Conservation (phyloP, 2,797 vertebrate species). For the Semotilus atromaculatus region DNA sequence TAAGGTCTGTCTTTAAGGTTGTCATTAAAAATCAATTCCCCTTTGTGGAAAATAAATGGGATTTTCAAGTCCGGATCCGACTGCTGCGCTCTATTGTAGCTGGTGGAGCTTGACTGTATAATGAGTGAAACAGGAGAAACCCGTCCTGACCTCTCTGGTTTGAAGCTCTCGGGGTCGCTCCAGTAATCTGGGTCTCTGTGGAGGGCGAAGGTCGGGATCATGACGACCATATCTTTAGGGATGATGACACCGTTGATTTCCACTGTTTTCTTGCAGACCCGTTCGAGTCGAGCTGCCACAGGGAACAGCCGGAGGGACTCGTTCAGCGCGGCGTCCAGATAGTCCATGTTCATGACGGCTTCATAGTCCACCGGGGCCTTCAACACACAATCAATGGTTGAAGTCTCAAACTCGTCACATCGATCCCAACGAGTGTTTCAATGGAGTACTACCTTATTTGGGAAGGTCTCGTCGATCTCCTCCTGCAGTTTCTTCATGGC, state of each 20-base stretch:
- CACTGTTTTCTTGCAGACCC: constrained; percentile 77
- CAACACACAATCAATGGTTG: background rate
- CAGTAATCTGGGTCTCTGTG: constrained; percentile 73
- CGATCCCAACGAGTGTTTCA: background rate
- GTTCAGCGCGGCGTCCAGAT: constrained; percentile 76
- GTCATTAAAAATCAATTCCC: background rate
- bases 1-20: no score
- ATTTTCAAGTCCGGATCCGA: background rate
- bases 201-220: constrained; percentile 72
- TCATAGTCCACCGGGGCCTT: constrained; percentile 73
- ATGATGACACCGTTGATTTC: constrained; percentile 76
- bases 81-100: no score
- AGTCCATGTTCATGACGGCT: constrained; percentile 79
- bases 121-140: background rate
- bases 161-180: constrained; percentile 77
- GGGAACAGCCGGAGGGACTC: constrained; percentile 78
- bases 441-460: constrained; percentile 72
- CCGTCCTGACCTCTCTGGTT: constrained; percentile 77
- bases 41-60: background rate
- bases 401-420: background rate
- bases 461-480: constrained; percentile 77
- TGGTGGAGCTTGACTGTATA: no score
- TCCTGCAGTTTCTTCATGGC: constrained; percentile 79
- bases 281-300: constrained; percentile 64
- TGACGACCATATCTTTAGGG: constrained; percentile 68